A percentile compares a stretch with the other conserved stretches of the same genome.
These are phyloP conservation scores for Gryllus bimaculatus DNA, from an alignment of 1,140 invertebrate genomes.

Conservation along the genomic window DNA sequence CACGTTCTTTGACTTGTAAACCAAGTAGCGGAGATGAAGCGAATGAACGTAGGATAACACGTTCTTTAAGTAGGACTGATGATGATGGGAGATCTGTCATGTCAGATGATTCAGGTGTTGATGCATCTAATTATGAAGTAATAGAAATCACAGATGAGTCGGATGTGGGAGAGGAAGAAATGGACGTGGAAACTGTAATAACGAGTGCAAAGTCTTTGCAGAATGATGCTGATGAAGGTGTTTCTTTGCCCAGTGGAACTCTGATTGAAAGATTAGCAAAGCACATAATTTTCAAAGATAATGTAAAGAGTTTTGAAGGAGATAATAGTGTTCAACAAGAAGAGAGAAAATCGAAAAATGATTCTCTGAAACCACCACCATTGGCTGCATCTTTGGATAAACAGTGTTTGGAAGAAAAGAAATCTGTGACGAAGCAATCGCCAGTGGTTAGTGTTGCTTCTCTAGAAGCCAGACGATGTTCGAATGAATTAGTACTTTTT, in stretches of 20 bases:
- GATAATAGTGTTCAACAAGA: too few relatives aligned
- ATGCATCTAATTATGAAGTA: conserved; percentile 6
- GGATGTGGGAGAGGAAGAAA: not conserved
- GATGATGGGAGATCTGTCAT: not conserved
- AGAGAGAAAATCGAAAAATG: too few relatives aligned
- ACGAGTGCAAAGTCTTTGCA: too few relatives aligned
- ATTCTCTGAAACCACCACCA: too few relatives aligned
- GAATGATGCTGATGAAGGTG: too few relatives aligned
- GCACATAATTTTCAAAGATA: too few relatives aligned
- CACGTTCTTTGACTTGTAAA: not conserved
- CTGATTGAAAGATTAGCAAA: too few relatives aligned
- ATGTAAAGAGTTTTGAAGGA: too few relatives aligned
- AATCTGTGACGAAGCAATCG: not conserved
- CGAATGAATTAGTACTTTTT: not conserved
- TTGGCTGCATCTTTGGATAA: too few relatives aligned
- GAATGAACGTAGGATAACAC: not conserved
- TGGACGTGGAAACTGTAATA: not conserved
- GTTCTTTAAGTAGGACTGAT: conserved; percentile 6
- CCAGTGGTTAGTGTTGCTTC: not conserved
- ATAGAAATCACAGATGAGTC: conserved; percentile 3
- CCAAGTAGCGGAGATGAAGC: not conserved
- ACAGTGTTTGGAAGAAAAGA: too few relatives aligned
- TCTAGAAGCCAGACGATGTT: not conserved
- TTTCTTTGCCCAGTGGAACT: too few relatives aligned
- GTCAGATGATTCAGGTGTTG: conserved; percentile 8